phyloP scores from a whole-genome alignment of 2,888 invertebrate species.

The Phyto melanocephala region DNA sequence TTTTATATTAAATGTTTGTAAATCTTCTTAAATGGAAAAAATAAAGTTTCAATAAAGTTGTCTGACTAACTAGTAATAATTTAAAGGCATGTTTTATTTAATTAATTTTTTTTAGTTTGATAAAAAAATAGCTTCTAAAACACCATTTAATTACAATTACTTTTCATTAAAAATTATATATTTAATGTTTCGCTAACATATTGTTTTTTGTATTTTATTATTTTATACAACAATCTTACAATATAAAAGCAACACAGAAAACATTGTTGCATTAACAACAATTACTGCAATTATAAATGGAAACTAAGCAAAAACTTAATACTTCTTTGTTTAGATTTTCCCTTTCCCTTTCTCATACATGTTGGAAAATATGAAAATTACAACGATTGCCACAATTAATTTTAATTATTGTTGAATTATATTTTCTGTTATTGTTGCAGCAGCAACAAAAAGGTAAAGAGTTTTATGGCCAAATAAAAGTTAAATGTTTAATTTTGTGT shows the following conservation, averaged over 20 bases:
- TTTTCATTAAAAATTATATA: slow-evolving; percentile 32
- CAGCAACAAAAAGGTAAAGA: slow-evolving; percentile 8
- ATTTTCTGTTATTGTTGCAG: slow-evolving; percentile 10
- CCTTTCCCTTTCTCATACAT: not conserved
- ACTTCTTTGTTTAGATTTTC: slow-evolving; percentile 21
- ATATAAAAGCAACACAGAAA: too few relatives aligned
- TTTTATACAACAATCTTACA: too few relatives aligned
- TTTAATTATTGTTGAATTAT: slow-evolving; percentile 49
- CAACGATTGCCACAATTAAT: slow-evolving; percentile 47
- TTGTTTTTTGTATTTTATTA: not conserved
- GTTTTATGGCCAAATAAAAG: slow-evolving; percentile 19
- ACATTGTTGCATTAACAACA: not conserved
- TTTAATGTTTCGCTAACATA: too few relatives aligned
- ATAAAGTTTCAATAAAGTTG: too few relatives aligned
- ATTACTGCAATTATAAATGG: slow-evolving; percentile 43
- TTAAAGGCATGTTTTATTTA: too few relatives aligned
- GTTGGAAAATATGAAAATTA: slow-evolving; percentile 4
- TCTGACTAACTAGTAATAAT: too few relatives aligned
- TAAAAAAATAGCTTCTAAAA: slow-evolving; percentile 25
- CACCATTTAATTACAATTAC: slow-evolving; percentile 10
- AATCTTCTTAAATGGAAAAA: too few relatives aligned
- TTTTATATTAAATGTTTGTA: too few relatives aligned
- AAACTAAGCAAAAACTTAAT: slow-evolving; percentile 17
- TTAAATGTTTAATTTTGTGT: not conserved
- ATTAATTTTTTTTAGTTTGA: too few relatives aligned